phyloP scores from a whole-genome alignment of 2,797 vertebrate species.

The Oreochromis mossambicus region DNA sequence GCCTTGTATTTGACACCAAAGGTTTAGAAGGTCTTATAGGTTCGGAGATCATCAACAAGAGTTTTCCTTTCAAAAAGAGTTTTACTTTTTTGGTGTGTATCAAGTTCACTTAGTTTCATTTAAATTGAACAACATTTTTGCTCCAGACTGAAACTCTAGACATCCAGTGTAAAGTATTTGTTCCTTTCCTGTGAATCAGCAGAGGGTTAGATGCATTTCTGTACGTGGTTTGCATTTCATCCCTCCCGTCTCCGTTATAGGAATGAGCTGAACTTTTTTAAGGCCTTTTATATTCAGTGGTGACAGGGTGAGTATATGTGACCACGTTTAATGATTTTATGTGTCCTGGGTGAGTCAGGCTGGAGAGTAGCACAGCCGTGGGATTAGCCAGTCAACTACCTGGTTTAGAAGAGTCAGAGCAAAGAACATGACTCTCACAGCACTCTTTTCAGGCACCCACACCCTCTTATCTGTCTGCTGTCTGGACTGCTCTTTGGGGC shows the following conservation, averaged over 20 bases:
- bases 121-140: background rate
- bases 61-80: background rate
- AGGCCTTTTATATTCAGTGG: background rate
- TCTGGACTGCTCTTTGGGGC: background rate
- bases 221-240: background rate
- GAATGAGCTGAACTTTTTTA: background rate
- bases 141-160: background rate
- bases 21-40: background rate
- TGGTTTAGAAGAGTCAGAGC: slow-evolving; percentile 14
- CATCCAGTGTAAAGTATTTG: background rate
- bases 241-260: background rate
- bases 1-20: background rate
- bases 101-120: background rate
- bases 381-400: slow-evolving; percentile 39
- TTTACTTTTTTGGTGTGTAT: background rate
- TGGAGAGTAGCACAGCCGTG: slow-evolving; percentile 26
- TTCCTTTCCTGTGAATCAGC: background rate
- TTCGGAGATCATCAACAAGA: background rate
- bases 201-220: background rate
- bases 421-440: slow-evolving; percentile 18
- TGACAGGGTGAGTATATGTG: slow-evolving; percentile 13
- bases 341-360: slow-evolving; percentile 29
- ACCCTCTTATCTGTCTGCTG: slow-evolving; percentile 15
- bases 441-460: slow-evolving; percentile 23
- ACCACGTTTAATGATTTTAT: slow-evolving; percentile 21